Conservation (phyloP, 2,888 invertebrate genomes). For the Orthosia cruda region DNA sequence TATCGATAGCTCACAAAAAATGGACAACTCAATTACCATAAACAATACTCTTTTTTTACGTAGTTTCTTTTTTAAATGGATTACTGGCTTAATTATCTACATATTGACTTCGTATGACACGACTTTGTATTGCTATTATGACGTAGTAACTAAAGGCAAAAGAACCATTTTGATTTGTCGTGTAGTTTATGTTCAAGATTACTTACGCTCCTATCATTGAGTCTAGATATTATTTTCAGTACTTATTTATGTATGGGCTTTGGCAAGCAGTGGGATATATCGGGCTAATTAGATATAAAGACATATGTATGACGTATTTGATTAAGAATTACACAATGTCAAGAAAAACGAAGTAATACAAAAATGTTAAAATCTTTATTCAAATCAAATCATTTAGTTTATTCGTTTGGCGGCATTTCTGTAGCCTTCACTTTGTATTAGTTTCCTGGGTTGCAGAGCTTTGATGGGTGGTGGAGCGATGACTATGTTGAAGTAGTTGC, state of each 20-base stretch:
- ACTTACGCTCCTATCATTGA: conserved; percentile 5
- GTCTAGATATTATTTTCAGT: neutral
- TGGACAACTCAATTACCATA: conserved; percentile 47
- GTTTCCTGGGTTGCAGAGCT: conserved; percentile 85
- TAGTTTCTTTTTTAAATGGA: conserved; percentile 11
- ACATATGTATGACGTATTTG: neutral
- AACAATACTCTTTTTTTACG: conserved; percentile 42
- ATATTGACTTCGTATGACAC: conserved; percentile 14
- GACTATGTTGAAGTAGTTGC: conserved; percentile 89
- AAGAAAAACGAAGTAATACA: conserved; percentile 35
- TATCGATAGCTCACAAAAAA: conserved; percentile 75
- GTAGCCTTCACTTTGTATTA: conserved; percentile 77
- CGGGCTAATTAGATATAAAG: neutral
- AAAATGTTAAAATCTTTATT: conserved; percentile 38
- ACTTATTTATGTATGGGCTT: neutral
- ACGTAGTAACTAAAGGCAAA: neutral
- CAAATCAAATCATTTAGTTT: conserved; percentile 47
- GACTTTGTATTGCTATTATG: conserved; percentile 1
- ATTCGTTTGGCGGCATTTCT: conserved; percentile 74
- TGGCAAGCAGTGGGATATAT: neutral
- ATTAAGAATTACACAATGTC: neutral
- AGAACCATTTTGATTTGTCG: conserved; percentile 7
- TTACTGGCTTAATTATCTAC: conserved; percentile 13
- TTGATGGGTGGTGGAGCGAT: conserved; percentile 89
- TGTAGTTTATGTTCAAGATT: neutral